A percentile compares a stretch with the other conserved stretches of the same genome.
Evolutionary conservation across 2,888 invertebrate species (phyloP).

Genomic region (Galerucella pusilla): DNA sequence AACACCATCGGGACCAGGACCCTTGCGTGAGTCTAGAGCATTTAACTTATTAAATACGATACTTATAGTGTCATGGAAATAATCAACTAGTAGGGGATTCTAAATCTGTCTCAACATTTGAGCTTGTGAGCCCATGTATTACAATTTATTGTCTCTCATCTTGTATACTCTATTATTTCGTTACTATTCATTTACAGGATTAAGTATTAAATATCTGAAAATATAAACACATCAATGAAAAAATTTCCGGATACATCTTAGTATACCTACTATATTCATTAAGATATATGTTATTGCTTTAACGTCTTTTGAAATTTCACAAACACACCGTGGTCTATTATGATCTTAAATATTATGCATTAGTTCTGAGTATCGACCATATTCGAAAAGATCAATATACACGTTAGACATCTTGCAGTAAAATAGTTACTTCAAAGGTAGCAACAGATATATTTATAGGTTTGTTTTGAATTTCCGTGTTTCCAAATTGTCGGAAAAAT

Average conservation of each 20-base stretch:
- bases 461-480: slow-evolving; percentile 36
- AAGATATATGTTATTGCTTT: background rate
- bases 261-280: background rate
- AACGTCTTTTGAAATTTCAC: slow-evolving; percentile 14
- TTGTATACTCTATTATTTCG: no score
- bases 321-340: slow-evolving; percentile 31
- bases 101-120: no score
- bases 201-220: background rate
- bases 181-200: no score
- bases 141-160: no score
- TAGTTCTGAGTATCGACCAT: background rate
- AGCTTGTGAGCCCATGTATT: no score
- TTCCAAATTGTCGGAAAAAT: slow-evolving; percentile 19
- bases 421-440: slow-evolving; percentile 29
- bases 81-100: no score
- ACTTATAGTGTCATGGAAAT: no score
- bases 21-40: no score
- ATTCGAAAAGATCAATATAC: slow-evolving; percentile 21
- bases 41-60: no score
- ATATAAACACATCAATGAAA: background rate
- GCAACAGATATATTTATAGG: slow-evolving; percentile 32
- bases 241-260: background rate
- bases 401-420: slow-evolving; percentile 18
- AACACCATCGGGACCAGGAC: no score
- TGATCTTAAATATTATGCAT: slow-evolving; percentile 34